Conservation (phyloP, 2,888 invertebrate genomes). For the Scaptomyza polygonia region DNA sequence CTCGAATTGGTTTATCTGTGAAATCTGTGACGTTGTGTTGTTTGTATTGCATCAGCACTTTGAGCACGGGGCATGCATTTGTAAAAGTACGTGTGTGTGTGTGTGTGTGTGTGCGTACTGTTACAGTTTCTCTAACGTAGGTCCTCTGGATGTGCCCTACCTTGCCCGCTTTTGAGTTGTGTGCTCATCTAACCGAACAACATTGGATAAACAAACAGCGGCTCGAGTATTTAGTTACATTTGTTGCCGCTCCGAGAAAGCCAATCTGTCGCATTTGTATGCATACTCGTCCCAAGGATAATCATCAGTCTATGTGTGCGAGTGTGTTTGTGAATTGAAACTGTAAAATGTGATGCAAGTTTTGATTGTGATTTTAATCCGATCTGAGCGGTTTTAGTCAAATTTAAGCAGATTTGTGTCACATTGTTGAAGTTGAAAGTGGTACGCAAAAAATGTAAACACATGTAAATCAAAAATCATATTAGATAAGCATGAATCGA, state of each 20-base stretch:
- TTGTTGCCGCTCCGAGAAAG: conserved; percentile 46
- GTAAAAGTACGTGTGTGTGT: conserved; percentile 20
- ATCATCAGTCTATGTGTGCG: conserved; percentile 13
- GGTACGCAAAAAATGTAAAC: conserved; percentile 71
- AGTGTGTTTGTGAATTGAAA: conserved; percentile 34
- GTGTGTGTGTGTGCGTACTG: not conserved
- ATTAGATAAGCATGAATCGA: conserved; percentile 46
- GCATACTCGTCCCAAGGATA: conserved; percentile 54
- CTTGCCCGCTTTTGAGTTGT: conserved; percentile 63
- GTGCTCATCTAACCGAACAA: conserved; percentile 83
- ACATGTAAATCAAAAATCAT: conserved; percentile 76
- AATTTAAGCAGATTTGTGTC: conserved; percentile 84
- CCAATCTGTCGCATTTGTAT: conserved; percentile 79
- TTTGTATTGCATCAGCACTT: conserved; percentile 56
- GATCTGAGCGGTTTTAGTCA: conserved; percentile 84
- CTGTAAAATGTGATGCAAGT: conserved; percentile 75
- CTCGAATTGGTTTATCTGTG: conserved; percentile 84
- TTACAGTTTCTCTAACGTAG: conserved; percentile 18
- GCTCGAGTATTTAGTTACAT: conserved; percentile 71
- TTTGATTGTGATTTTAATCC: conserved; percentile 82
- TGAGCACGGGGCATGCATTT: conserved; percentile 61
- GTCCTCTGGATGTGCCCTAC: conserved; percentile 41
- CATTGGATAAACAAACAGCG: conserved; percentile 83
- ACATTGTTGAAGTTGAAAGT: conserved; percentile 67
- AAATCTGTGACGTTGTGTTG: conserved; percentile 73